Evolutionary conservation across 2,113 vertebrate genomes (phyloP), one percentile per base, ranked within the genome.

Genomic region (Marmota flaviventris): DNA sequence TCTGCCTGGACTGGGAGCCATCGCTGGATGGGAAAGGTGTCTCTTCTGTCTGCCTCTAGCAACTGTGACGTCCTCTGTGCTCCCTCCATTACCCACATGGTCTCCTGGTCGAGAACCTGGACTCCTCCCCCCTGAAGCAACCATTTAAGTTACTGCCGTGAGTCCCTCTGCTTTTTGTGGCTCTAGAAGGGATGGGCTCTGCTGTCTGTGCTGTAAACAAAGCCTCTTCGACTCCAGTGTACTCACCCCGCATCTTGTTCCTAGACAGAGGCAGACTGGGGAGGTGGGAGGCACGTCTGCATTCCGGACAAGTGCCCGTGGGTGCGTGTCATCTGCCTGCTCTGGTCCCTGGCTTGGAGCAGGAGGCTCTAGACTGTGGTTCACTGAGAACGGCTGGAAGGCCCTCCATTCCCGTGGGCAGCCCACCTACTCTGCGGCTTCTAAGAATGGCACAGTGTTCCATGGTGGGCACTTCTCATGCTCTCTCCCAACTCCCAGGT

Each of bases 61-160:
- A 92, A 98, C 97, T 97, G 92, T 93, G 98, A 94, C 96, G 95
- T 98, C 97, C 98, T 95, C 94, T 96, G 97, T 76, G 48, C 20
- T 29, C 61, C 56, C 12, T 67, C 4, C 76, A 29, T 77, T 97
- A 96, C 89, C 94, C 77, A 91, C 53, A 86, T 84, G 96, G 98
- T 95, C 98, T 98, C 97, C 97, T 95, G 67, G 94, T 85, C 91
- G 96, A 98, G 95, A 87, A 76, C 42, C 42, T 45, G 7, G 42
- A 45, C 42, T 45, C 42, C 32, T 39, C 32, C 39, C 29, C 61
- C 24, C 18, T 17, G 34, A 77, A 87, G 13, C 75, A 63, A 72
- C 13, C 1, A 24, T 58, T 42, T 20, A 9, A 34, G 3, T 5
- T 45, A 12, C 22, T 11, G 42, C 34, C 3, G 9, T 20, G 32